Percentiles rank a stretch among this genome's conserved stretches.
Evolutionary conservation across 2,797 vertebrate genomes (phyloP).

Genomic region (Chelon labrosus): DNA sequence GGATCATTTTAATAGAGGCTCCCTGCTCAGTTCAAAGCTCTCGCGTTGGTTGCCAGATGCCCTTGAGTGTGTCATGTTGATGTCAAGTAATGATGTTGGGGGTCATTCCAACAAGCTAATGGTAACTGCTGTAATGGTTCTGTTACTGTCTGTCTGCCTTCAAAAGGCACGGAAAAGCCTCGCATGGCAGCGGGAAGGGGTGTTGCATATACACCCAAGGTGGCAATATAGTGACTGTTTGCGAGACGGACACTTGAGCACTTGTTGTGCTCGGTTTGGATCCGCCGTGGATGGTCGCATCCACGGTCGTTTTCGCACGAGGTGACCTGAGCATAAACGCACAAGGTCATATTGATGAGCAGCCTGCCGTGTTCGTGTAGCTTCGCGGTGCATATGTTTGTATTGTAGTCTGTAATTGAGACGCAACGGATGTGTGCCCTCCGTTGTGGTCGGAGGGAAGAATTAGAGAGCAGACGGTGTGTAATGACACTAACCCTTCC

Average conservation of each 20-base stretch:
- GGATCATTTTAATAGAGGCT: conserved; percentile 37
- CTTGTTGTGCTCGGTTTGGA: conserved; percentile 78
- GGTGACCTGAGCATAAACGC: conserved; percentile 69
- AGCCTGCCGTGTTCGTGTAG: conserved; percentile 30
- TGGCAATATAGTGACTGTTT: conserved; percentile 53
- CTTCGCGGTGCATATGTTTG: conserved; percentile 42
- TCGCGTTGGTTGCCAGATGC: conserved; percentile 77
- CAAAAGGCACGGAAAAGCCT: conserved; percentile 41
- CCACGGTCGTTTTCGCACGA: conserved; percentile 38
- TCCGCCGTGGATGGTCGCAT: conserved; percentile 16
- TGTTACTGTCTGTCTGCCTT: conserved; percentile 45
- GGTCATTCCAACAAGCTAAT: conserved; percentile 70
- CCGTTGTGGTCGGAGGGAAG: conserved; percentile 56
- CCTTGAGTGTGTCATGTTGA: conserved; percentile 81
- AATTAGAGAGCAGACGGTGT: conserved; percentile 68
- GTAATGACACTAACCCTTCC: conserved; percentile 61
- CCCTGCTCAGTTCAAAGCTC: conserved; percentile 63
- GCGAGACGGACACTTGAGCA: conserved; percentile 68
- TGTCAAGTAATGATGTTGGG: conserved; percentile 71
- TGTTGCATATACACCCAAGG: conserved; percentile 62
- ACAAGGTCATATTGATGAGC: conserved; percentile 75
- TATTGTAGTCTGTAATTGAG: conserved; percentile 50
- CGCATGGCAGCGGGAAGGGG: conserved; percentile 37
- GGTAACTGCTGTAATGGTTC: conserved; percentile 40
- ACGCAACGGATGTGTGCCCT: conserved; percentile 56